Percentiles rank a stretch among this genome's conserved stretches.
Conservation (phyloP, 2,888 invertebrate species). For the Terebella lapidaria region DNA sequence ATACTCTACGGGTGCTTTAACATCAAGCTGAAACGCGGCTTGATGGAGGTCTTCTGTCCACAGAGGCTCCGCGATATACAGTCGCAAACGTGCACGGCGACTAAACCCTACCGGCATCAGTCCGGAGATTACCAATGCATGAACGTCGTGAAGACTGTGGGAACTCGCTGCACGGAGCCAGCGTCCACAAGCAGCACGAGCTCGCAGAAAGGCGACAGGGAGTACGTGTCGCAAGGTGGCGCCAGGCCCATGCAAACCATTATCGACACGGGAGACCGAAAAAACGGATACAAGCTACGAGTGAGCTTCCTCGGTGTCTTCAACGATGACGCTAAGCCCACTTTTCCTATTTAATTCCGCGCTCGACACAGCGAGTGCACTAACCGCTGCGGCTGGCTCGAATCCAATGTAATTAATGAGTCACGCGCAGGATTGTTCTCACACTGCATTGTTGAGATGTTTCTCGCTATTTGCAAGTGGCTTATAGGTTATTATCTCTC, state of each 20-base stretch:
- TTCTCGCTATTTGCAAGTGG: too few species aligned
- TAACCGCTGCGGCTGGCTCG: too few species aligned
- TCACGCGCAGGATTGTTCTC: too few species aligned
- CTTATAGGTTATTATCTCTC: too few species aligned
- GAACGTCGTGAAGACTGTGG: background rate
- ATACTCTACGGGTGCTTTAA: constrained; percentile 55
- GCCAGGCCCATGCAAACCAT: background rate
- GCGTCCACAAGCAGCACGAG: background rate
- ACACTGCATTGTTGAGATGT: too few species aligned
- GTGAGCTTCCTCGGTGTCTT: background rate
- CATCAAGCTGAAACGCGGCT: constrained; percentile 40
- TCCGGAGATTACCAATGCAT: background rate
- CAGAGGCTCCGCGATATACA: background rate
- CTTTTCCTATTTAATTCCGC: background rate
- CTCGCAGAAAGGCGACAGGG: background rate
- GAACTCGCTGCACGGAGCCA: background rate
- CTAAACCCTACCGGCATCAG: background rate
- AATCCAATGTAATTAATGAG: too few species aligned
- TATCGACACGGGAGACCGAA: background rate
- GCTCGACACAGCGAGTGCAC: too few species aligned
- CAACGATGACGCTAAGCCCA: background rate
- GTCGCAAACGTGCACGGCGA: background rate
- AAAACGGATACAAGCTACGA: constrained; percentile 5
- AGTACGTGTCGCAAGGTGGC: background rate
- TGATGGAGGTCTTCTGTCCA: constrained; percentile 32